Evolutionary conservation across 2,888 invertebrate genomes (phyloP).

Genomic region (Baccha elongata): DNA sequence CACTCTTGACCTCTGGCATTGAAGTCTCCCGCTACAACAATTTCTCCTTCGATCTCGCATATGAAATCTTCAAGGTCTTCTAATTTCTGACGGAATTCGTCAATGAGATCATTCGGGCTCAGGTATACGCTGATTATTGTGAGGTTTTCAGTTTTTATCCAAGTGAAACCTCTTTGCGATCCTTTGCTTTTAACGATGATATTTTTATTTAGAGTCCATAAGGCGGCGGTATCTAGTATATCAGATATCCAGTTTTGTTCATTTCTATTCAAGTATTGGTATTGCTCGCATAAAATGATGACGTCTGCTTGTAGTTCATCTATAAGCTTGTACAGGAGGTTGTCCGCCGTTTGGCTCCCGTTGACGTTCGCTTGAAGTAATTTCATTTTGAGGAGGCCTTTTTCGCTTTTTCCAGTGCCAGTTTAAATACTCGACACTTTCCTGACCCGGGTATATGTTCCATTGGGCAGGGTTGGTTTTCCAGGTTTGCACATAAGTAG

Average conservation of each 20-base stretch:
- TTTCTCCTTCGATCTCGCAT: background rate
- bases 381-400: constrained; percentile 15
- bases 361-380: too few species aligned
- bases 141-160: constrained; percentile 13
- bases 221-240: too few species aligned
- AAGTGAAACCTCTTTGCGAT: constrained; percentile 1
- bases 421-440: background rate
- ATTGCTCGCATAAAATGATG: too few species aligned
- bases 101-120: constrained; percentile 25
- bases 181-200: too few species aligned
- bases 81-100: constrained; percentile 26
- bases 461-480: background rate
- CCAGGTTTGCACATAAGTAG: background rate
- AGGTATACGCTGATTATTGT: constrained; percentile 32
- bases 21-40: constrained; percentile 12
- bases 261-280: background rate
- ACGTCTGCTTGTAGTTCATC: too few species aligned
- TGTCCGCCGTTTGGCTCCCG: background rate
- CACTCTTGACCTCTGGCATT: constrained; percentile 32
- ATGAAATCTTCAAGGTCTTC: constrained; percentile 8
- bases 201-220: background rate
- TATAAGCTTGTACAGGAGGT: background rate
- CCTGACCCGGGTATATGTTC: too few species aligned
- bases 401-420: background rate
- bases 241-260: background rate